These are phyloP conservation scores for Lateolabrax maculatus DNA, from an alignment of 2,797 vertebrate species.

Conservation along the genomic window DNA sequence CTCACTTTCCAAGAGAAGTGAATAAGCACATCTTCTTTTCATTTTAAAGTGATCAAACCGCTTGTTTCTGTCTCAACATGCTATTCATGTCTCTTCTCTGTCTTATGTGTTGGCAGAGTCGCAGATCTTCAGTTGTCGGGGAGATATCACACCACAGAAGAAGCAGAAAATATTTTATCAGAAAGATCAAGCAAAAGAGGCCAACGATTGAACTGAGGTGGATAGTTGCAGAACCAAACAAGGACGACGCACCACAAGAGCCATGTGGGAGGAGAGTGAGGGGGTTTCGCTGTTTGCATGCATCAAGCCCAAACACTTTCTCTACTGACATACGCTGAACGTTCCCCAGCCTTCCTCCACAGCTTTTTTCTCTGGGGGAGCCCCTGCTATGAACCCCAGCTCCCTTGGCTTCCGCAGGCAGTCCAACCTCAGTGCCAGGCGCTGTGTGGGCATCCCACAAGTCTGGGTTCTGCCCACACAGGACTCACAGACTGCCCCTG, in stretches of 20 bases:
- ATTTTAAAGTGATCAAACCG: slow-evolving; percentile 10
- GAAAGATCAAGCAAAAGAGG: slow-evolving; percentile 46
- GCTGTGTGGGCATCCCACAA: slow-evolving; percentile 76
- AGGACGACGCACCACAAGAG: slow-evolving; percentile 61
- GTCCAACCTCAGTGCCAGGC: slow-evolving; percentile 71
- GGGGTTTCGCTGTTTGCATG: slow-evolving; percentile 64
- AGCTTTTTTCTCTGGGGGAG: slow-evolving; percentile 64
- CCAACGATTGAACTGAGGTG: slow-evolving; percentile 60
- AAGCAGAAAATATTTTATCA: slow-evolving; percentile 45
- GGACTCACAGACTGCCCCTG: slow-evolving; percentile 73
- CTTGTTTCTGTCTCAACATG: slow-evolving; percentile 21
- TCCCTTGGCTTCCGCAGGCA: slow-evolving; percentile 72
- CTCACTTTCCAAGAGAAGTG: neutral
- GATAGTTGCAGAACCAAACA: slow-evolving; percentile 56
- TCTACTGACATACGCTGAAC: slow-evolving; percentile 62
- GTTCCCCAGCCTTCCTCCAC: slow-evolving; percentile 44
- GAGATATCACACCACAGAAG: slow-evolving; percentile 54
- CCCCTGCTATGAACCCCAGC: slow-evolving; percentile 81
- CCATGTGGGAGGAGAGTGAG: slow-evolving; percentile 83
- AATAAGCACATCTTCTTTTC: neutral
- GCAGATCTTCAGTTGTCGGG: slow-evolving; percentile 56
- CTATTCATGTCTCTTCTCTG: slow-evolving; percentile 51
- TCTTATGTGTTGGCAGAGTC: slow-evolving; percentile 73
- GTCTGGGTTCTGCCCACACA: slow-evolving; percentile 80
- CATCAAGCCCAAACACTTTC: slow-evolving; percentile 67